Evolutionary conservation across 2,113 vertebrate genomes (phyloP).

Genomic region (Cricetomys ansorgei): DNA sequence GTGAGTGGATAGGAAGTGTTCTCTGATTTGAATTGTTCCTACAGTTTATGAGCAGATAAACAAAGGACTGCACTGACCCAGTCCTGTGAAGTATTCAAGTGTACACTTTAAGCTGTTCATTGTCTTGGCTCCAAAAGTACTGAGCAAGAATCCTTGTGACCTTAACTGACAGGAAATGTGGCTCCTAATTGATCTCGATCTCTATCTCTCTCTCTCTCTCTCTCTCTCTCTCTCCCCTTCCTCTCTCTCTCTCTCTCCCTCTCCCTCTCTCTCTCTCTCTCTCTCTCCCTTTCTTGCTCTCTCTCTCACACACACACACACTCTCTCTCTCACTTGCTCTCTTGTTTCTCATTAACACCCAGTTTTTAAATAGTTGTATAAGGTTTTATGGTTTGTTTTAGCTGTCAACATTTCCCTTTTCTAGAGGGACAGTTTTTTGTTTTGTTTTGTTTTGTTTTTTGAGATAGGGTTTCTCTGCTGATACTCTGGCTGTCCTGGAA

Average conservation of each 20-base stretch:
- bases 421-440: not conserved
- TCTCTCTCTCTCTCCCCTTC: not conserved
- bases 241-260: not conserved
- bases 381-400: slow-evolving; percentile 14
- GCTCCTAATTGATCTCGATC: not conserved
- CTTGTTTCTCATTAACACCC: not conserved
- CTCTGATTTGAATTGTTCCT: slow-evolving; percentile 31
- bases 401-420: slow-evolving; percentile 7
- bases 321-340: not conserved
- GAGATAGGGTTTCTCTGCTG: too few relatives aligned
- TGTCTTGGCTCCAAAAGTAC: not conserved
- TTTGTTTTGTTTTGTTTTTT: too few relatives aligned
- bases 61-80: not conserved
- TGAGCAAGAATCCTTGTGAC: slow-evolving; percentile 13
- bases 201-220: not conserved
- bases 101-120: not conserved
- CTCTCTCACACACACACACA: too few relatives aligned
- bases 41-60: slow-evolving; percentile 44
- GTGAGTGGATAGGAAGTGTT: slow-evolving; percentile 53
- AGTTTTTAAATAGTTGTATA: slow-evolving; percentile 12
- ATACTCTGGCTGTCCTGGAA: too few relatives aligned
- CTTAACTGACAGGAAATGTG: not conserved
- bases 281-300: not conserved
- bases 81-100: slow-evolving; percentile 3
- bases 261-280: not conserved